phyloP scores from a whole-genome alignment of 2,888 invertebrate genomes.

The Tolmerus cingulatus region DNA sequence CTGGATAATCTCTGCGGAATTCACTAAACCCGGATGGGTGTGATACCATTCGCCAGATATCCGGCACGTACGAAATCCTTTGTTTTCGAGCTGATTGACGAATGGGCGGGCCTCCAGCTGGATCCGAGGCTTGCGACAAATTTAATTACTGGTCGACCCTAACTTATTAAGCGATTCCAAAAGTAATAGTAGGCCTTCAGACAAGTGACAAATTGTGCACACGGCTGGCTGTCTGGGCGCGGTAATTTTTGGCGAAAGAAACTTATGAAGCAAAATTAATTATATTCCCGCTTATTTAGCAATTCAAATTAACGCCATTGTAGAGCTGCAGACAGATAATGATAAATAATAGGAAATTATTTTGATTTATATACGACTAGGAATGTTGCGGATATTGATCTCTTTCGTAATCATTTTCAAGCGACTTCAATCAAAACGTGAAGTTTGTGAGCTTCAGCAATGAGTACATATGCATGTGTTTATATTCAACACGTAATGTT shows the following conservation, averaged over 20 bases:
- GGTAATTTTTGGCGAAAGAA: not conserved
- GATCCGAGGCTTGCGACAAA: not conserved
- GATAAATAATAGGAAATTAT: not conserved
- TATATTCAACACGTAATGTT: too few species aligned
- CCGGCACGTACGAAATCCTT: not conserved
- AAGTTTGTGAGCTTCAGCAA: too few species aligned
- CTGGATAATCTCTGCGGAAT: conserved; percentile 6
- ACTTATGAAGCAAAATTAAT: not conserved
- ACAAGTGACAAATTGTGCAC: not conserved
- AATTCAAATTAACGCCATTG: not conserved
- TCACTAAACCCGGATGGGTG: not conserved
- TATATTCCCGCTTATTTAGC: not conserved
- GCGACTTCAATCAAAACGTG: too few species aligned
- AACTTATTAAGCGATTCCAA: not conserved
- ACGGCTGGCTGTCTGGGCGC: not conserved
- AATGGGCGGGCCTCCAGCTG: not conserved
- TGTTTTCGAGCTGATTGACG: not conserved
- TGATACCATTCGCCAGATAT: not conserved
- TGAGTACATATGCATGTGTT: too few species aligned
- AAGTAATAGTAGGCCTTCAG: not conserved
- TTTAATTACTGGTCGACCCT: not conserved
- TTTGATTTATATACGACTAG: not conserved
- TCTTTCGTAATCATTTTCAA: not conserved
- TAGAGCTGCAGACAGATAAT: not conserved
- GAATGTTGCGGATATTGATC: not conserved